Base-by-base conservation (phyloP, 1,140 invertebrate species). In the Drosophila elegans region DNA sequence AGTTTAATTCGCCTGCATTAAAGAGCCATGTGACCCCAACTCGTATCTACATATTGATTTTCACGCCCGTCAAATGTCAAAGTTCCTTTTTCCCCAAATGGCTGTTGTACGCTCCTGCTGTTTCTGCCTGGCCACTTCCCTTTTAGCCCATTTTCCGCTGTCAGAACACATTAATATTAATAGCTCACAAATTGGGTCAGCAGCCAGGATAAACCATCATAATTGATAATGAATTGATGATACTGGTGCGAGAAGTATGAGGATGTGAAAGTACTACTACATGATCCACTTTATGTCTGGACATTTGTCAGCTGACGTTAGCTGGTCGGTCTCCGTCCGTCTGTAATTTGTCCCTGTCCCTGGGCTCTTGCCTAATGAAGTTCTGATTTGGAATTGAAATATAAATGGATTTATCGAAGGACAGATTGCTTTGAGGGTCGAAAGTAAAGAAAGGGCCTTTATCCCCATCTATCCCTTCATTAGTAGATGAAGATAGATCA, bases 151-250 rank as follows among this genome's bases (percentile, higher is more conserved):
- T 32, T 6, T n/a, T 32, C 36, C 25, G 39, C 52, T 55, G 64
- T 62, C 75, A 53, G 53, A 29, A 25, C 11, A 57, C 68, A 88
- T 88, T 89, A 88, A 88, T 88, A 88, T 88, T 88, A 88, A 88
- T 88, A 79, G 84, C 64, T 57, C 77, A 74, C 85, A 84, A 88
- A 88, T 84, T 88, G 84, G 84, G 84, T 88, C 84, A 89, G 84
- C 76, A 72, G 80, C 63, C 79, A 77, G 84, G 84, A 88, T 88
- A 89, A 89, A 88, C 89, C 84, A 88, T 88, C 84, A 80, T 88
- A 88, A 88, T 88, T 89, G 84, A 84, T 90, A 88, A 80, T 89
- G 84, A 88, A 88, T 89, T 84, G 84, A 74, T 82, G 73, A 84
- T 84, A 59, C 69, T 67, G 69, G 73, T 46, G 53, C 41, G 46